Evolutionary conservation across 2,113 vertebrate genomes (phyloP).

Genomic region (Eptatretus burgeri): DNA sequence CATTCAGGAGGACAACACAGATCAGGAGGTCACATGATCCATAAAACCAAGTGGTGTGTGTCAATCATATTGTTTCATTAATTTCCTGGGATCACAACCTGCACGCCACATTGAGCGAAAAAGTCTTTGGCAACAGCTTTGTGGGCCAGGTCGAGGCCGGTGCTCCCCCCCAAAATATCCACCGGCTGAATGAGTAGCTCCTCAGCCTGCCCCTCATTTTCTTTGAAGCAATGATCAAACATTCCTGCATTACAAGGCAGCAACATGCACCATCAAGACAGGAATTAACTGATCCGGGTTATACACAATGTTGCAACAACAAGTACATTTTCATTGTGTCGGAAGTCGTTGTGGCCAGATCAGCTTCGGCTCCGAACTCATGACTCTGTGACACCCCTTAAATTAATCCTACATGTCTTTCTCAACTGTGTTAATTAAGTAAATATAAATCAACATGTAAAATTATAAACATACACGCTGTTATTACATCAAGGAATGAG

Average conservation of each 20-base stretch:
- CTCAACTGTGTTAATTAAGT: neutral
- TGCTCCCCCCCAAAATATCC: slow-evolving; percentile 46
- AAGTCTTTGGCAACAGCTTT: slow-evolving; percentile 60
- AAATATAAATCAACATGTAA: too few relatives aligned
- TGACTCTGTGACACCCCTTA: neutral
- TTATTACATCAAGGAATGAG: neutral
- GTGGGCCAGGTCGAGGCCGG: slow-evolving; percentile 45
- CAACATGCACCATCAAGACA: neutral
- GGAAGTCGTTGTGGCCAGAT: neutral
- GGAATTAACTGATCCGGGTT: neutral
- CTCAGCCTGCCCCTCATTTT: slow-evolving; percentile 33
- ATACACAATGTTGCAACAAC: neutral
- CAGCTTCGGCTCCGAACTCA: neutral
- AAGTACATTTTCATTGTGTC: neutral
- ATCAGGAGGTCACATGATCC: too few relatives aligned
- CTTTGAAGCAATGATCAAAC: slow-evolving; percentile 46
- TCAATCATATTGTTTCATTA: too few relatives aligned
- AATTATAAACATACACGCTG: neutral
- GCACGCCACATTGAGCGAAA: slow-evolving; percentile 53
- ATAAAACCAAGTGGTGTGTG: too few relatives aligned
- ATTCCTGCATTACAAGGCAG: slow-evolving; percentile 18
- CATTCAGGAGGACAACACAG: too few relatives aligned
- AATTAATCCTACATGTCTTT: neutral
- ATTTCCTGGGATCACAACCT: slow-evolving; percentile 21
- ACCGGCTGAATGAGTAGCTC: slow-evolving; percentile 42